Percentiles rank a stretch among this genome's conserved stretches.
phyloP scores from a whole-genome alignment of 2,888 invertebrate genomes.

The Hyppa rectilinea region DNA sequence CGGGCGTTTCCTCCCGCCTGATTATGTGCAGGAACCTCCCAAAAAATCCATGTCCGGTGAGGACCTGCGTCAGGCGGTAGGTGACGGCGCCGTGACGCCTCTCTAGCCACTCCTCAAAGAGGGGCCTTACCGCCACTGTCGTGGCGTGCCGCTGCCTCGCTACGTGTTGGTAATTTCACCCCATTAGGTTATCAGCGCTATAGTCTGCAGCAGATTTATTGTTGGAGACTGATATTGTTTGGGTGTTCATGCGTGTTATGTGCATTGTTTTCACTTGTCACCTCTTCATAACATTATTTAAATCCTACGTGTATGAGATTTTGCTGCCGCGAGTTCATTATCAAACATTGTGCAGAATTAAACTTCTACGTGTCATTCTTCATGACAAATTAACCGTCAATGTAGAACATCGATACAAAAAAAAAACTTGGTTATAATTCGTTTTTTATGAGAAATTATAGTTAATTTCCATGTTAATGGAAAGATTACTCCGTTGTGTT shows the following conservation, averaged over 20 bases:
- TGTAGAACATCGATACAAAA: slow-evolving; percentile 33
- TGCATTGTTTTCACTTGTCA: background rate
- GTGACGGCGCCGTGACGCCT: too few species aligned
- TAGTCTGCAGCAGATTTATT: too few species aligned
- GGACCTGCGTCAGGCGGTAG: too few species aligned
- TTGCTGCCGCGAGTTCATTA: background rate
- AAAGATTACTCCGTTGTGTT: slow-evolving; percentile 13
- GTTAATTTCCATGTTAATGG: slow-evolving; percentile 31
- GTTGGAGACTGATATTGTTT: too few species aligned
- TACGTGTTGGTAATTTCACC: background rate
- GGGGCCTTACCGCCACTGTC: too few species aligned
- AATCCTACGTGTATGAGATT: too few species aligned
- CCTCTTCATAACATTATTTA: background rate
- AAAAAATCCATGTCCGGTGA: too few species aligned
- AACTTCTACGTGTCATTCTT: slow-evolving; percentile 14
- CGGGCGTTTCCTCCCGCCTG: too few species aligned
- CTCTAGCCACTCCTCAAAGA: too few species aligned
- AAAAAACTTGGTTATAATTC: slow-evolving; percentile 23
- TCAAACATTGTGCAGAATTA: background rate
- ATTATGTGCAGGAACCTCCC: too few species aligned
- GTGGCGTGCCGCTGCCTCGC: too few species aligned
- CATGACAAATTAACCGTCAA: slow-evolving; percentile 6
- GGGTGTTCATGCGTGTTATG: too few species aligned
- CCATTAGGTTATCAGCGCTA: background rate
- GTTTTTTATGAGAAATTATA: slow-evolving; percentile 39